Evolutionary conservation across 2,888 invertebrate species (phyloP), one percentile per base, ranked within the genome.

Genomic region (Gymnosoma rotundatum): DNA sequence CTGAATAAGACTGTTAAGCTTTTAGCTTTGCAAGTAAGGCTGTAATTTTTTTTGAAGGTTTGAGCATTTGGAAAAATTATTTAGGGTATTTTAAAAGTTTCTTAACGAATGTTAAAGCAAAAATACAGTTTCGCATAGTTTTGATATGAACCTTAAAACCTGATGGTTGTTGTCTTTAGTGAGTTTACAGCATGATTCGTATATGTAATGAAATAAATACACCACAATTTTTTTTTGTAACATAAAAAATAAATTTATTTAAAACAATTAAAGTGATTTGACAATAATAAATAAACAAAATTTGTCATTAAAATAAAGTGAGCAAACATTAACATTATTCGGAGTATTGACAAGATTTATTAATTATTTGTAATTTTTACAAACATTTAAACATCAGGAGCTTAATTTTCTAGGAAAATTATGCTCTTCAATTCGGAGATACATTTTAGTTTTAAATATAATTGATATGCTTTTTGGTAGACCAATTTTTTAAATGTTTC

Each of bases 251-350:
- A 21, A n/a, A 21, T 82, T 83, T 82, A 75, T 85, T 83, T 73
- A 75, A 85, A 83, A 82, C 72, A 85, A 78, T 67, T 72, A 18
- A 64, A 73, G 72, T 66, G 45, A 75, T 38, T 86, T 83, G 64
- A 70, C 56, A 83, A 78, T 70, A 78, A 84, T 70, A 81, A 84
- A 79, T 79, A 56, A 80, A 83, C 32, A 38, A 54, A 72, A 66
- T 56, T 1, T 64, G 67, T 76, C 58, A 61, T 56, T 66, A 74
- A 16, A 75, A 42, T 79, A 60, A 32, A 60, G 63, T 52, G 32
- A 70, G 38, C 58, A 83, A 78, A 80, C 52, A 67, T 54, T 36
- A 74, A 81, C 63, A 75, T 56, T 58, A 70, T 56, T 63, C 50
- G 52, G 32, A 56, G 64, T 66, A 66, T 79, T 73, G 79, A 79